Percentiles rank a stretch among this genome's conserved stretches.
Evolutionary conservation across 2,797 vertebrate genomes (phyloP).

Genomic region (Meriones psammophilus): DNA sequence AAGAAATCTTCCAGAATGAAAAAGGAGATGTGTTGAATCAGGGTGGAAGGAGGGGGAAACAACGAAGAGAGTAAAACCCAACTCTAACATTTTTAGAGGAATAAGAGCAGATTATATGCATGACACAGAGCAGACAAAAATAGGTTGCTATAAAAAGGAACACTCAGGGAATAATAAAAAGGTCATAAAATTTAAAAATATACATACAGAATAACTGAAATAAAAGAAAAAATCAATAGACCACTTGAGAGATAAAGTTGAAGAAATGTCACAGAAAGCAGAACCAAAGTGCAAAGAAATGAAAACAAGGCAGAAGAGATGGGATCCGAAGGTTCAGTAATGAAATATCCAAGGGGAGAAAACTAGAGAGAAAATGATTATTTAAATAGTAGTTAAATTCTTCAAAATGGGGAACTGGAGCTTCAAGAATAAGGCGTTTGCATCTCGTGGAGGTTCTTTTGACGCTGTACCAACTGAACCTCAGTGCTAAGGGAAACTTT

Average conservation of each 20-base stretch:
- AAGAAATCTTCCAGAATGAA: slow-evolving; percentile 28
- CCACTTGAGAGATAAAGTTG: slow-evolving; percentile 56
- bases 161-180: slow-evolving; percentile 67
- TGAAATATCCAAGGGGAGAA: background rate
- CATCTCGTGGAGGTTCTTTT: background rate
- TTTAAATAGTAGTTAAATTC: background rate
- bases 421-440: slow-evolving; percentile 22
- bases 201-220: slow-evolving; percentile 54
- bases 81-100: slow-evolving; percentile 53
- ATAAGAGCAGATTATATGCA: slow-evolving; percentile 63
- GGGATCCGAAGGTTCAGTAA: background rate
- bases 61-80: background rate
- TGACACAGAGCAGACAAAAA: slow-evolving; percentile 58
- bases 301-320: background rate
- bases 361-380: background rate
- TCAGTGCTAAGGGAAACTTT: background rate
- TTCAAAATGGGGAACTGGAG: background rate
- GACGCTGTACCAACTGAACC: slow-evolving; percentile 4
- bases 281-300: slow-evolving; percentile 54
- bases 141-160: slow-evolving; percentile 72
- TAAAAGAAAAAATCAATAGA: slow-evolving; percentile 61
- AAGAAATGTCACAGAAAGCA: slow-evolving; percentile 44
- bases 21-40: background rate
- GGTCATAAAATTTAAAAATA: slow-evolving; percentile 47
- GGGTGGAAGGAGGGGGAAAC: background rate